phyloP scores from a whole-genome alignment of 1,140 invertebrate species.

The Dysdera silvatica region DNA sequence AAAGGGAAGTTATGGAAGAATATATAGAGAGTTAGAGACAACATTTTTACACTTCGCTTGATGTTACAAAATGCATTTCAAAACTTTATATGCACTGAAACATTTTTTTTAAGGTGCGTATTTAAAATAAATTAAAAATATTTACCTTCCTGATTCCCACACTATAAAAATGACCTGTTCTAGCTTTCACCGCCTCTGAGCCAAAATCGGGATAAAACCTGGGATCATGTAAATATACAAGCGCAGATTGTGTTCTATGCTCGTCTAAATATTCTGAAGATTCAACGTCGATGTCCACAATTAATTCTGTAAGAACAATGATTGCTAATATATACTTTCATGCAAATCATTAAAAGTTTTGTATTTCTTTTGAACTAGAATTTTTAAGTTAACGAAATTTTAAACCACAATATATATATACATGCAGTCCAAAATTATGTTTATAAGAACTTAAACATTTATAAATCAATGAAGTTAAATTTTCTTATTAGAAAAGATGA shows the following conservation, averaged over 20 bases:
- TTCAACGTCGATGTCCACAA: slow-evolving; percentile 20
- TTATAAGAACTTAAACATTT: too few species aligned
- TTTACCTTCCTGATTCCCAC: slow-evolving; percentile 23
- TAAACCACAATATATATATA: too few species aligned
- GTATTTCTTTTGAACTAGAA: too few species aligned
- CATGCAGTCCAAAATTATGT: too few species aligned
- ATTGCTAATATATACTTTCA: too few species aligned
- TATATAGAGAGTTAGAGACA: too few species aligned
- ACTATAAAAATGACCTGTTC: slow-evolving; percentile 24
- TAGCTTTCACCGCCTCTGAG: slow-evolving; percentile 20
- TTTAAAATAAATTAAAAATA: not conserved
- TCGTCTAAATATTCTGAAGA: slow-evolving; percentile 25
- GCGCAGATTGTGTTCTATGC: slow-evolving; percentile 8
- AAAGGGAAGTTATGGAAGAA: not conserved
- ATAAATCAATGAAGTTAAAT: too few species aligned
- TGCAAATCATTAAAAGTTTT: too few species aligned
- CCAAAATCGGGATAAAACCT: slow-evolving; percentile 23
- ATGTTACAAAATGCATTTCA: too few species aligned
- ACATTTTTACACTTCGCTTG: too few species aligned
- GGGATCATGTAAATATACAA: slow-evolving; percentile 20
- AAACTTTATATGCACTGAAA: not conserved
- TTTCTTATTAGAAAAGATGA: too few species aligned
- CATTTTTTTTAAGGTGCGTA: not conserved
- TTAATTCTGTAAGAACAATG: slow-evolving; percentile 11
- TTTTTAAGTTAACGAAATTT: too few species aligned